Conservation (phyloP, 2,113 vertebrate genomes). For the Origma solitaria region DNA sequence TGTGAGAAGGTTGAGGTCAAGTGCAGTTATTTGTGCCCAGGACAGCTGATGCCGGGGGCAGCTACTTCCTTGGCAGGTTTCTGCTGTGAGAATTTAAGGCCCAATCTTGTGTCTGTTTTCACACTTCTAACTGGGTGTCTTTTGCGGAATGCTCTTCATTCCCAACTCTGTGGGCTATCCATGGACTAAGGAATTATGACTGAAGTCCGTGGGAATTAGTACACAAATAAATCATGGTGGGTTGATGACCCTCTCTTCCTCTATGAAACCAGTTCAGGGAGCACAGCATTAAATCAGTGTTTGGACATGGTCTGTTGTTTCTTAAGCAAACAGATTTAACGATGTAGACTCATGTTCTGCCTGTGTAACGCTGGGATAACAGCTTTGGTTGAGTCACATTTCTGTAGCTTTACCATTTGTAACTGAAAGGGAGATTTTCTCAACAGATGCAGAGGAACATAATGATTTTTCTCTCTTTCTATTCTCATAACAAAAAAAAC, state of each 20-base stretch:
- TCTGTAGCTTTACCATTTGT: neutral
- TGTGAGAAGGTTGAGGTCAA: neutral
- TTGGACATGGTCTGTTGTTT: neutral
- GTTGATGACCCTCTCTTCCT: neutral
- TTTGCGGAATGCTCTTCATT: neutral
- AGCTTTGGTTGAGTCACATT: neutral
- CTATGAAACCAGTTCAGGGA: neutral
- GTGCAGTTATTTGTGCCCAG: neutral
- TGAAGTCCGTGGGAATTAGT: neutral
- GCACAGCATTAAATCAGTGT: neutral
- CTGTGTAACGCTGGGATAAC: neutral
- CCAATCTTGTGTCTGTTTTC: neutral
- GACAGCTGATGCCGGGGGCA: rapidly evolving
- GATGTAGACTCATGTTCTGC: neutral
- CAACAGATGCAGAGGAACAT: neutral
- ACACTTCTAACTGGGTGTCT: neutral
- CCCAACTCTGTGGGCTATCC: neutral
- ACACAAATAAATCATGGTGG: neutral
- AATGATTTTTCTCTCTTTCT: neutral
- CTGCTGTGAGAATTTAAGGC: neutral
- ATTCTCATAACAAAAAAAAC: neutral
- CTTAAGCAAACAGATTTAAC: neutral
- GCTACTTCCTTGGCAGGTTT: neutral
- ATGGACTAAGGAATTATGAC: neutral
- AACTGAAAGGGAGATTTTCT: neutral